A percentile compares a stretch with the other conserved stretches of the same genome.
phyloP scores from a whole-genome alignment of 1,140 invertebrate genomes.

The Sycophaga agraensis region DNA sequence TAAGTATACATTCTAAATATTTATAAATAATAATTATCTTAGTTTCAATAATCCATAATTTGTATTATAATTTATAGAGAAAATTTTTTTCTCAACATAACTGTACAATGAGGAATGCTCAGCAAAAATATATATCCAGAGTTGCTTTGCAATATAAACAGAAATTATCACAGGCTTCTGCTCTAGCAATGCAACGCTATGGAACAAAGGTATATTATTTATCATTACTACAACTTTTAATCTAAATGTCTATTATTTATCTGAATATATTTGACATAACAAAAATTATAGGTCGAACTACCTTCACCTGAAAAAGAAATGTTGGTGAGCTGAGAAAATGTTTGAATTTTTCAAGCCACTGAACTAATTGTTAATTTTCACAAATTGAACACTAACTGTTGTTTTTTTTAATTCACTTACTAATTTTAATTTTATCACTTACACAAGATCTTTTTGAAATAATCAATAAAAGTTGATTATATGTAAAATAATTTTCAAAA shows the following conservation, averaged over 20 bases:
- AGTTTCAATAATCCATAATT: background rate
- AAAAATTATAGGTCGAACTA: conserved; percentile 52
- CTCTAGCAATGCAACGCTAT: conserved; percentile 85
- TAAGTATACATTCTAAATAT: conserved; percentile 56
- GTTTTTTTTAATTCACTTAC: background rate
- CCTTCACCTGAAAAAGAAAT: conserved; percentile 44
- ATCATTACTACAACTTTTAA: background rate
- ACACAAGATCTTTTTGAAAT: no score
- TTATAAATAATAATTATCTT: background rate
- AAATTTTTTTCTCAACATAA: conserved; percentile 95
- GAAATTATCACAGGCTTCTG: conserved; percentile 76
- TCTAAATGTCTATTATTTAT: background rate
- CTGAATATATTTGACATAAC: conserved; percentile 6
- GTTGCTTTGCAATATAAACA: conserved; percentile 91
- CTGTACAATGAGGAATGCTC: conserved; percentile 85
- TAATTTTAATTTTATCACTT: background rate
- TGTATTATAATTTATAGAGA: conserved; percentile 60
- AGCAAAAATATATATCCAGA: conserved; percentile 97
- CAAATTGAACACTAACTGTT: conserved; percentile 10
- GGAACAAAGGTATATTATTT: conserved; percentile 75
- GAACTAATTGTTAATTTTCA: background rate
- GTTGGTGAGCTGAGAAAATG: conserved; percentile 48
- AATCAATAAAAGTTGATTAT: no score
- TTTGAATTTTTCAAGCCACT: conserved; percentile 31
- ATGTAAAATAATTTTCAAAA: no score